Evolutionary conservation across 2,888 invertebrate genomes (phyloP).

Genomic region (Athalia circularis): DNA sequence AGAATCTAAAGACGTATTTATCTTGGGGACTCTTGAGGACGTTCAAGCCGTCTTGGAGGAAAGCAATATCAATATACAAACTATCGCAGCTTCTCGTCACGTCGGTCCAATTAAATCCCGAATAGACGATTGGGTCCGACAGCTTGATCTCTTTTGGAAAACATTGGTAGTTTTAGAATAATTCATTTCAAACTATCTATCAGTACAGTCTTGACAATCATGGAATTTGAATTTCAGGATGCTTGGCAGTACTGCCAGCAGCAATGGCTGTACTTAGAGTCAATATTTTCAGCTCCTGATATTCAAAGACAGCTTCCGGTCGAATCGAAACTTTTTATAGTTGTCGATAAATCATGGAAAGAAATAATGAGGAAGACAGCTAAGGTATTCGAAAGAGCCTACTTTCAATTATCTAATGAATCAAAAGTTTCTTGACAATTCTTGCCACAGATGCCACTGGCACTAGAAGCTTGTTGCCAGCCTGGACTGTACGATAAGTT

Average conservation of each 20-base stretch:
- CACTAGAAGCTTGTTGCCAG: slow-evolving; percentile 87
- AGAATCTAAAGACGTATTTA: slow-evolving; percentile 88
- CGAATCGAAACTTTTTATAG: slow-evolving; percentile 90
- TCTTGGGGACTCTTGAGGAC: slow-evolving; percentile 90
- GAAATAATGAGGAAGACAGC: slow-evolving; percentile 89
- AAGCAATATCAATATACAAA: slow-evolving; percentile 89
- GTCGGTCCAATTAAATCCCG: slow-evolving; percentile 89
- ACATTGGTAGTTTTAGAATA: slow-evolving; percentile 80
- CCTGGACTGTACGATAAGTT: slow-evolving; percentile 83
- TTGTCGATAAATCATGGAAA: slow-evolving; percentile 93
- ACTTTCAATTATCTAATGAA: neutral
- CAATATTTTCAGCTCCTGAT: slow-evolving; percentile 95
- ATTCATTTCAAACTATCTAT: neutral
- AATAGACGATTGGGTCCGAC: slow-evolving; percentile 88
- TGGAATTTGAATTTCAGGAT: slow-evolving; percentile 77
- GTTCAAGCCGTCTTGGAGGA: slow-evolving; percentile 89
- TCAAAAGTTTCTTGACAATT: neutral
- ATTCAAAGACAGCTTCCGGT: slow-evolving; percentile 94
- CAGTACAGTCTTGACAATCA: too few species aligned
- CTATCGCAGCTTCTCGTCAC: slow-evolving; percentile 90
- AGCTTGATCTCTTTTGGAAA: slow-evolving; percentile 85
- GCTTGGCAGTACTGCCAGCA: slow-evolving; percentile 93
- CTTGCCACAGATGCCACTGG: slow-evolving; percentile 80
- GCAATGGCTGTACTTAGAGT: slow-evolving; percentile 96
- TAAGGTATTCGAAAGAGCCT: slow-evolving; percentile 76